Conservation (phyloP, 1,140 invertebrate species). For the Panonychus citri region DNA sequence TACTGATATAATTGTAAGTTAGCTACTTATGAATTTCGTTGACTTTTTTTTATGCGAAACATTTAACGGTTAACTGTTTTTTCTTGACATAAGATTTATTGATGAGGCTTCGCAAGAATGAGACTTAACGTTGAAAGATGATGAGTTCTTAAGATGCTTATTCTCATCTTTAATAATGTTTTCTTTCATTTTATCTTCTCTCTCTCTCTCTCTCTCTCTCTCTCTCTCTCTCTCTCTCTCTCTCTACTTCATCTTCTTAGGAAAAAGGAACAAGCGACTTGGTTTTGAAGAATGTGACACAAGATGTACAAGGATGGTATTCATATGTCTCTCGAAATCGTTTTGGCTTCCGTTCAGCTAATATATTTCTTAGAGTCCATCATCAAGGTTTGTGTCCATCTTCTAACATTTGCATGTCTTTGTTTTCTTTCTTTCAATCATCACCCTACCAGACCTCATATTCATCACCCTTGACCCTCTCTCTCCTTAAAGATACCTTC, state of each 20-base stretch:
- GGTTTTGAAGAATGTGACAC: slow-evolving; percentile 49
- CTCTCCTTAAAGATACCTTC: background rate
- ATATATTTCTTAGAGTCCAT: slow-evolving; percentile 58
- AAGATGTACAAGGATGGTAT: slow-evolving; percentile 74
- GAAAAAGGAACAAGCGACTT: background rate
- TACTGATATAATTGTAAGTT: background rate
- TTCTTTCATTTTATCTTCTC: background rate
- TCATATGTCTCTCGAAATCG: slow-evolving; percentile 63
- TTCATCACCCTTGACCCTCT: background rate
- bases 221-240: background rate
- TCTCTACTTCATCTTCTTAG: background rate
- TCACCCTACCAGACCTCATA: background rate
- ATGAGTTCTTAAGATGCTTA: too few species aligned
- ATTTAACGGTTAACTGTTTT: background rate
- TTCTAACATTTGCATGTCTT: background rate
- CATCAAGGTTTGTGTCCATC: slow-evolving; percentile 19
- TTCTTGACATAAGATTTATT: background rate
- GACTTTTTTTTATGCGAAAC: background rate
- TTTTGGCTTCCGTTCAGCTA: slow-evolving; percentile 46
- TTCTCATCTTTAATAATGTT: too few species aligned
- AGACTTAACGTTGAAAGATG: too few species aligned
- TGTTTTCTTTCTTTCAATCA: background rate
- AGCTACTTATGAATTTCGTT: background rate
- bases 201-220: background rate
- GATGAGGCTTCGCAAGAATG: too few species aligned